A percentile compares a stretch with the other conserved stretches of the same genome.
Conservation (phyloP, 1,140 invertebrate species). For the Tetramorium alpestre region DNA sequence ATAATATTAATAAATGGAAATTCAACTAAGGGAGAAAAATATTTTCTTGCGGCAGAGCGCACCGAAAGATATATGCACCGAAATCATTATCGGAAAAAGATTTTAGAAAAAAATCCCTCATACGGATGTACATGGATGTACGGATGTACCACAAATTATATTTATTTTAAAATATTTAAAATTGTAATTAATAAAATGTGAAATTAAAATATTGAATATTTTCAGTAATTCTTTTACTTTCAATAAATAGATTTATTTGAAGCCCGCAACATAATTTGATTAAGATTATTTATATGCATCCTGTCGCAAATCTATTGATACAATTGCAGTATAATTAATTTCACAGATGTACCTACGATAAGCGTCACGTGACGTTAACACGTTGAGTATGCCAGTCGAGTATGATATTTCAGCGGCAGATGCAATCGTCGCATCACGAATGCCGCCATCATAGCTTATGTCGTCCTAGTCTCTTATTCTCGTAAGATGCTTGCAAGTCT, state of each 20-base stretch:
- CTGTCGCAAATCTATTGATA: background rate
- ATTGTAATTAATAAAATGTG: conserved; percentile 14
- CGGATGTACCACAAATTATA: background rate
- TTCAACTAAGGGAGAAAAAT: background rate
- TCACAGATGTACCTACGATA: background rate
- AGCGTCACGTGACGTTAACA: conserved; percentile 10
- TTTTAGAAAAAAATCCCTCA: background rate
- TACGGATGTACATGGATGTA: background rate
- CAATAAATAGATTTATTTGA: background rate
- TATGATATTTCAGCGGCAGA: conserved; percentile 25
- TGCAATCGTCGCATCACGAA: background rate
- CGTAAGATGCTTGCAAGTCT: conserved; percentile 12
- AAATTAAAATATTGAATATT: conserved; percentile 9
- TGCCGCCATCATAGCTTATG: background rate
- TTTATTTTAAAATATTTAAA: background rate
- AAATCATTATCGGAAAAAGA: background rate
- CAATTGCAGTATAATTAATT: conserved; percentile 19
- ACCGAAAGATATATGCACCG: background rate
- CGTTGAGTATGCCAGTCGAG: background rate
- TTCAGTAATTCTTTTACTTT: background rate
- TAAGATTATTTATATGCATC: background rate
- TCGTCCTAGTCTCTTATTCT: conserved; percentile 1
- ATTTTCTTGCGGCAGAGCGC: conserved; percentile 14
- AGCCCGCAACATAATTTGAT: background rate
- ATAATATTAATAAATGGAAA: conserved; percentile 50